Base-by-base conservation (phyloP, 2,888 invertebrate species). In the Carabus problematicus region DNA sequence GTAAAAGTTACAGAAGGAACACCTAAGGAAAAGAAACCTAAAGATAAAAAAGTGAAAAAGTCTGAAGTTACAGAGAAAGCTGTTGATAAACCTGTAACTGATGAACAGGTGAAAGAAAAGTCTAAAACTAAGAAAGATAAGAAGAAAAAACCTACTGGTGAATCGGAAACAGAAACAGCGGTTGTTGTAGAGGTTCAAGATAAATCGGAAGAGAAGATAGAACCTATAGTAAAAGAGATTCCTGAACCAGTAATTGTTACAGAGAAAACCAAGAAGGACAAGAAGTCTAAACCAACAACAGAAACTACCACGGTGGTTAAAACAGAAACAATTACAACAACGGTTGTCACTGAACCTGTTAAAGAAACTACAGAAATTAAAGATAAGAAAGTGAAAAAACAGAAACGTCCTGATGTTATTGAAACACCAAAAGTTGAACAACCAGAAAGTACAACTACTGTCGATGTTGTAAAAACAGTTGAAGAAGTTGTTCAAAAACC, bases 401-500 rank as follows among this genome's bases (percentile, higher is more conserved):
- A 29, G 29, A 29, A 29, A 29, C 29, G 29, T 29, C 29, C 29
- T 6, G 29, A 29, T 29, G 29, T 29, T 29, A 52, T 14, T n/a
- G 18, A 52, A 18, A 52, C 8, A 52, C 16, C 9, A 2, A 45
- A 52, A 16, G 14, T 52, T 52, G 18, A 52, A 16, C 18, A 14
- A 14, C 16, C 9, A 52, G 52, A 52, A 11, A 52, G 14, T 3
- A 18, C 16, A 52, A 12, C 16, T 52, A 18, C 45, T 12, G 7
- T 45, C 14, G 45, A 12, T 45, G 62, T 62, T 49, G 49, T 47
- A 62, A 14, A 45, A 12, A n/a, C 63, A 18, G 42, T 45, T n/a
- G n/a, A 45, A 14, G 45, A 18, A 14, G 42, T 42, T 42, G 14
- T 39, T 60, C 43, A 60, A 60, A 60, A 60, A 60, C 41, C 58